Evolutionary conservation across 2,888 invertebrate species (phyloP).

Genomic region (Octodonta nipae): DNA sequence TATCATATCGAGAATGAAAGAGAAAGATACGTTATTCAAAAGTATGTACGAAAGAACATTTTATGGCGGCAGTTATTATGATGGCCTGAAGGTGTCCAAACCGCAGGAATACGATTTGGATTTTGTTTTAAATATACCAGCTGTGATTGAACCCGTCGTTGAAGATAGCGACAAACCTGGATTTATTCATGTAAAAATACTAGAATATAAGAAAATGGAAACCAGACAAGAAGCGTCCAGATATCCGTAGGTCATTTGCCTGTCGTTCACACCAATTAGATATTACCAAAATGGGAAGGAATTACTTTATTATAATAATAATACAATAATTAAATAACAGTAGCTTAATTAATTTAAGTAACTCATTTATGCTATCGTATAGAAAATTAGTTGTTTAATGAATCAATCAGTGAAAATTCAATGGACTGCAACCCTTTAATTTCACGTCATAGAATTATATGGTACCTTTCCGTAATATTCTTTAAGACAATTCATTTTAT

Average conservation of each 20-base stretch:
- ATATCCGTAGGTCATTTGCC: conserved; percentile 15
- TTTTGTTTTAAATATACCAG: conserved; percentile 42
- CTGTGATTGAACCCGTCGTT: conserved; percentile 31
- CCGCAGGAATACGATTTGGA: conserved; percentile 51
- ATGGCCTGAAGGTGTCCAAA: conserved; percentile 44
- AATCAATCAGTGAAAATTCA: no score
- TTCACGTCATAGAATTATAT: no score
- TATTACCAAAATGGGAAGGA: no score
- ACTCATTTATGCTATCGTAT: no score
- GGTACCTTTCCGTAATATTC: no score
- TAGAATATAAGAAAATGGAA: conserved; percentile 5
- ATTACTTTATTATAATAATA: no score
- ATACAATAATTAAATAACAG: no score
- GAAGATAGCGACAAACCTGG: conserved; percentile 31
- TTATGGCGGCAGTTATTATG: conserved; percentile 48
- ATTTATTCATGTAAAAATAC: conserved; percentile 37
- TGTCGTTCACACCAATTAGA: no score
- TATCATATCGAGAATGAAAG: conserved; percentile 26
- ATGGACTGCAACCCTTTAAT: no score
- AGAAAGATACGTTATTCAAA: conserved; percentile 25
- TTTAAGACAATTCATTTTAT: no score
- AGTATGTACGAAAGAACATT: conserved; percentile 26
- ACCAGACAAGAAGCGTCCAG: conserved; percentile 8
- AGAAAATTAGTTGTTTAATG: no score
- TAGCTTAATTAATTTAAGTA: no score